phyloP scores from a whole-genome alignment of 2,797 vertebrate species.

The Acanthiza pusilla region DNA sequence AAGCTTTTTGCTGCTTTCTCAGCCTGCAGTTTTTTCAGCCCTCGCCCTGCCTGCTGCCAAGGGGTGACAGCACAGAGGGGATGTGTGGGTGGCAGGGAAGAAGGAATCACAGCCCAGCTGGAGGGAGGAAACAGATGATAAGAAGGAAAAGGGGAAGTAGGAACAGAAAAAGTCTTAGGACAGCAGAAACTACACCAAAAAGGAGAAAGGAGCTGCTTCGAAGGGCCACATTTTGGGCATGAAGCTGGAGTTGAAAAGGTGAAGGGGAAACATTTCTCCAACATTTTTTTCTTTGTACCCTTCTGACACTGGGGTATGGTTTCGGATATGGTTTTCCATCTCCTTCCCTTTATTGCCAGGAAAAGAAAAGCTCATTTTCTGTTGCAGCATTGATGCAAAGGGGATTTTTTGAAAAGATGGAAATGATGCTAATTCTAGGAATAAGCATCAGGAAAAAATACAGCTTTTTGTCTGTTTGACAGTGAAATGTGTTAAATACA shows the following conservation, averaged over 20 bases:
- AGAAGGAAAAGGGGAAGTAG: slow-evolving; percentile 7
- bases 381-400: background rate
- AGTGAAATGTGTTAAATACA: background rate
- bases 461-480: background rate
- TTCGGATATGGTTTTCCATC: background rate
- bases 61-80: background rate
- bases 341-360: background rate
- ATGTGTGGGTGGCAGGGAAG: background rate
- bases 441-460: background rate
- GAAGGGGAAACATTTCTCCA: background rate
- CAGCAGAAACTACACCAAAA: background rate
- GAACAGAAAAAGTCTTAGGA: background rate
- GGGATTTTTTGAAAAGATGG: background rate
- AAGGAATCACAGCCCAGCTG: background rate
- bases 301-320: background rate
- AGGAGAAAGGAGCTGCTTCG: background rate
- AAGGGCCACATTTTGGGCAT: background rate
- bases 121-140: slow-evolving; percentile 24
- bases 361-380: background rate
- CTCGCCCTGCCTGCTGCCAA: background rate
- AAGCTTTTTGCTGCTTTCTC: background rate
- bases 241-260: background rate
- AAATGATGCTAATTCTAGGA: background rate
- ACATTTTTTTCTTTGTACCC: background rate
- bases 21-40: background rate